Conservation (phyloP, 2,113 vertebrate species). For the Crocuta crocuta region DNA sequence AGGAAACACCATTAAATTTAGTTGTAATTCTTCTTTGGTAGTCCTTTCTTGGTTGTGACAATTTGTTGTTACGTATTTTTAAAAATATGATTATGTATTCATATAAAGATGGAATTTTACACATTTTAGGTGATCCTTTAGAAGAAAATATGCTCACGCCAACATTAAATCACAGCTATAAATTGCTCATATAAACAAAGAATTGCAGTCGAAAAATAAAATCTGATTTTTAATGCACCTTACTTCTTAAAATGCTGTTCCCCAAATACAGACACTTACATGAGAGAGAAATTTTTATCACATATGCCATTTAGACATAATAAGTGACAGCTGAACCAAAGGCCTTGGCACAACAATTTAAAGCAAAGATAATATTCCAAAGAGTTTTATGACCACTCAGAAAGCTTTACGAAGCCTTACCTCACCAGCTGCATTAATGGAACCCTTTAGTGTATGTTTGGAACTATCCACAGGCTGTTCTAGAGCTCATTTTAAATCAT, state of each 20-base stretch:
- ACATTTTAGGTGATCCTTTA: neutral
- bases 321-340: neutral
- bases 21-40: neutral
- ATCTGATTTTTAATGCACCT: neutral
- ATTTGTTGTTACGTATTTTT: neutral
- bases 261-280: neutral
- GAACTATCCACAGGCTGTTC: neutral
- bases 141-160: neutral
- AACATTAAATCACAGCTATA: neutral
- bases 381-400: conserved; percentile 23
- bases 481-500: neutral
- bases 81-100: neutral
- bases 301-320: neutral
- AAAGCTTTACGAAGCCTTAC: neutral
- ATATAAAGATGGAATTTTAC: neutral
- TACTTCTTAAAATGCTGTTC: neutral
- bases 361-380: conserved; percentile 11
- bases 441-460: neutral
- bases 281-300: neutral
- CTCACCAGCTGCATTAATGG: neutral
- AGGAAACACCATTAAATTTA: neutral
- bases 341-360: neutral
- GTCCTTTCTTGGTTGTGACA: neutral
- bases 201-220: neutral
- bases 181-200: neutral